Conservation (phyloP, 2,113 vertebrate genomes). For the Rhagologus leucostigma region DNA sequence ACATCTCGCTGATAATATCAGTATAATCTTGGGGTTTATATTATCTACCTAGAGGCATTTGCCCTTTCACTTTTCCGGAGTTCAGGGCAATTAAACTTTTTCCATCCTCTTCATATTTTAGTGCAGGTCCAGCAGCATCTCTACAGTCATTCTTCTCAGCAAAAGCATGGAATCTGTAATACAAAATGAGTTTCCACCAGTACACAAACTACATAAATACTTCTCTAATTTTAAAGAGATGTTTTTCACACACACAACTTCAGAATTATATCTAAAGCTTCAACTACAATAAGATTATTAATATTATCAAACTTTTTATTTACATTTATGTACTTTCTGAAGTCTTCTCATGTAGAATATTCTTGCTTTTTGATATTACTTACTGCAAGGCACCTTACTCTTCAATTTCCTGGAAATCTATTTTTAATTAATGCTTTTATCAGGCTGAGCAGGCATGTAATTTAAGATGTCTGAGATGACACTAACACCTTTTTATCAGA, state of each 20-base stretch:
- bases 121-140: neutral
- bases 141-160: conserved; percentile 52
- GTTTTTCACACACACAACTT: neutral
- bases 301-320: neutral
- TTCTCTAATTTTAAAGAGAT: neutral
- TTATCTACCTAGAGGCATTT: conserved; percentile 71
- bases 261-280: neutral
- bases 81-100: neutral
- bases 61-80: conserved; percentile 64
- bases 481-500: conserved; percentile 45
- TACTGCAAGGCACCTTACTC: neutral
- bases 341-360: neutral
- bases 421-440: conserved; percentile 47
- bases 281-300: neutral
- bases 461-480: neutral
- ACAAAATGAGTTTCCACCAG: neutral
- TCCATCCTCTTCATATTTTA: conserved; percentile 11
- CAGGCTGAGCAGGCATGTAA: neutral
- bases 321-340: neutral
- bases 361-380: neutral
- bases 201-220: neutral
- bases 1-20: neutral
- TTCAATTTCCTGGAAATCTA: conserved; percentile 19
- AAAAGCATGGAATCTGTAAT: conserved; percentile 80
- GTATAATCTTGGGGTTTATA: neutral